Percentiles rank a stretch among this genome's conserved stretches.
These are phyloP conservation scores for Ischnura elegans DNA, from an alignment of 2,888 invertebrate species.

Conservation along the genomic window DNA sequence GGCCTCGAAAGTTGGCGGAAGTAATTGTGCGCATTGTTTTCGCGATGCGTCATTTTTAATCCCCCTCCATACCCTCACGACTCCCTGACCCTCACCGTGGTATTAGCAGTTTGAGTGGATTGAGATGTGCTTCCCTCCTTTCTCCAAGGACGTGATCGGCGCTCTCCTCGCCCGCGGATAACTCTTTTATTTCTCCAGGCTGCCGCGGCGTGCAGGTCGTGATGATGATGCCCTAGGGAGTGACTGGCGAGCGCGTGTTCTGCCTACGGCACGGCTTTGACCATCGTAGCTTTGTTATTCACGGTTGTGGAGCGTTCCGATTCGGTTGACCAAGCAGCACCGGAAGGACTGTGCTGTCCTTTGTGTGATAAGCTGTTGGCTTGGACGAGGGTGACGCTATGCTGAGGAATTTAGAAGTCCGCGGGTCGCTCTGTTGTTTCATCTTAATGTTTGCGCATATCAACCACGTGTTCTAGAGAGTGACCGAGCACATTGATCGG, in stretches of 20 bases:
- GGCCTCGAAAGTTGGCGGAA: conserved; percentile 13
- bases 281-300: not conserved
- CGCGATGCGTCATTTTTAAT: not conserved
- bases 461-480: not conserved
- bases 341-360: not conserved
- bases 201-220: not conserved
- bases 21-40: not conserved
- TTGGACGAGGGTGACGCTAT: not conserved
- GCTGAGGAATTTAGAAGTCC: not conserved
- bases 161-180: too few species aligned
- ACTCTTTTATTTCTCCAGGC: too few species aligned
- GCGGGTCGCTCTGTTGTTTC: not conserved
- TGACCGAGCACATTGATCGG: not conserved
- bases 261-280: not conserved
- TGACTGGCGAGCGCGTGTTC: not conserved
- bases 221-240: not conserved
- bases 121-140: not conserved
- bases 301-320: not conserved
- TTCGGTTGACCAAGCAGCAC: not conserved
- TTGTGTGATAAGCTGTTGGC: not conserved
- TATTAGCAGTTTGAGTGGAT: not conserved
- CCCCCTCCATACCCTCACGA: not conserved
- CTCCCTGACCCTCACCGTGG: not conserved
- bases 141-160: conserved; percentile 4
- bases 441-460: not conserved